Conservation (phyloP, 2,888 invertebrate species). For the Drosophila aldrichi region DNA sequence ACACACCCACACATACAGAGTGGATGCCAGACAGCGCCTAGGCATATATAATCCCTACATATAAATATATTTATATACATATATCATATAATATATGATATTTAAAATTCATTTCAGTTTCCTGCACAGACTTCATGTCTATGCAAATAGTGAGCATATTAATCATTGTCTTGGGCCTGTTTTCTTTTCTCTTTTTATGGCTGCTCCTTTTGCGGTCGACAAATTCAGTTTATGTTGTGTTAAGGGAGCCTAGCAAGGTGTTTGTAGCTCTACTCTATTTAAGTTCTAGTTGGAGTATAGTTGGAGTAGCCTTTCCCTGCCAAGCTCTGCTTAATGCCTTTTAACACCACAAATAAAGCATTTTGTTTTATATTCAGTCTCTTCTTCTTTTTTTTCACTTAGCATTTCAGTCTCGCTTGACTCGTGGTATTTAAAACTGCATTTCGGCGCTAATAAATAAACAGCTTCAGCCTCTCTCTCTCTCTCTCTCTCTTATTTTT, state of each 20-base stretch:
- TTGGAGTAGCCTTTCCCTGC: not conserved
- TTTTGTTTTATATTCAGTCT: not conserved
- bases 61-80: not conserved
- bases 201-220: slow-evolving; percentile 1
- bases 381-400: slow-evolving; percentile 1
- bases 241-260: not conserved
- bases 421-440: slow-evolving; percentile 68
- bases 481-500: not conserved
- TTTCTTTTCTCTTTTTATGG: slow-evolving; percentile 5
- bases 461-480: slow-evolving; percentile 34
- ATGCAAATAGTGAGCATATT: slow-evolving; percentile 75
- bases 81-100: slow-evolving; percentile 33
- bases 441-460: slow-evolving; percentile 73
- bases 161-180: slow-evolving; percentile 55
- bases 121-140: slow-evolving; percentile 62
- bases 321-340: not conserved
- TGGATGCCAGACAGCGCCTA: not conserved
- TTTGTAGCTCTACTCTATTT: not conserved
- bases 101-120: slow-evolving; percentile 61
- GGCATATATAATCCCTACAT: not conserved
- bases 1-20: slow-evolving; percentile 13
- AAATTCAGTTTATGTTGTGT: not conserved
- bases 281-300: not conserved
- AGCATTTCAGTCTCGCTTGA: slow-evolving; percentile 21
- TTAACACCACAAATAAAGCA: not conserved